Base-by-base conservation (phyloP, 2,888 invertebrate genomes). In the Drosophila sordidula region DNA sequence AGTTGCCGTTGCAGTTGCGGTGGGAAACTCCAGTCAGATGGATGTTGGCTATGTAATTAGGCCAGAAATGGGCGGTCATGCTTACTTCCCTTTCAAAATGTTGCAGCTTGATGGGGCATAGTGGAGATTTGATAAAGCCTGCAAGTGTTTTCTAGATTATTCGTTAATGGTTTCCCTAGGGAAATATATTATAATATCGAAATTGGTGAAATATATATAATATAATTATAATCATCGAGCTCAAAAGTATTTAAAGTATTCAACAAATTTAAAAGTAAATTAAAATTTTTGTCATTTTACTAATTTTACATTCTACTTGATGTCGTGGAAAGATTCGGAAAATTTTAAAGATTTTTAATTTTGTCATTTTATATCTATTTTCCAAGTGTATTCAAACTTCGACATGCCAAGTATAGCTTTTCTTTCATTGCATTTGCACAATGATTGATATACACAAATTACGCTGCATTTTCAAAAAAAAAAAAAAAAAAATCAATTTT, bases 361-460 rank as follows among this genome's bases (percentile, higher is more conserved):
- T 9, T 2, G 9, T 29, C 8, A 9, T 29, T 29, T 9, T 8
- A 9, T 29, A 2, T 9, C 9, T 26, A 8, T 26, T 26, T 6
- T 29, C 9, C 29, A 29, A 34, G 34, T 4, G 34, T 34, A 34
- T 34, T 34, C 12, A 34, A 12, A 0, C 12, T 4, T 12, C 34
- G 12, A 29, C 29, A 29, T 29, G 29, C 29, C 9, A 9, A 26
- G 29, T 8, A 0, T 29, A 4, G 22, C 22, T 29, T 29, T 29
- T 29, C 29, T 8, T 2, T 29, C 29, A 8, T 29, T 29, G 8
- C 8, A 8, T n/a, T 12, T 62, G 44, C 58, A 46, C 42, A 59
- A 77, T 72, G 71, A 72, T 77, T 71, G 62, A 61, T 73, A 70
- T 52, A 57, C 67, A 70, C 52, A 70, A 74, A 73, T 73, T 69